Percentiles rank a stretch among this genome's conserved stretches.
phyloP scores from a whole-genome alignment of 2,888 invertebrate genomes.

The Rhingia campestris region DNA sequence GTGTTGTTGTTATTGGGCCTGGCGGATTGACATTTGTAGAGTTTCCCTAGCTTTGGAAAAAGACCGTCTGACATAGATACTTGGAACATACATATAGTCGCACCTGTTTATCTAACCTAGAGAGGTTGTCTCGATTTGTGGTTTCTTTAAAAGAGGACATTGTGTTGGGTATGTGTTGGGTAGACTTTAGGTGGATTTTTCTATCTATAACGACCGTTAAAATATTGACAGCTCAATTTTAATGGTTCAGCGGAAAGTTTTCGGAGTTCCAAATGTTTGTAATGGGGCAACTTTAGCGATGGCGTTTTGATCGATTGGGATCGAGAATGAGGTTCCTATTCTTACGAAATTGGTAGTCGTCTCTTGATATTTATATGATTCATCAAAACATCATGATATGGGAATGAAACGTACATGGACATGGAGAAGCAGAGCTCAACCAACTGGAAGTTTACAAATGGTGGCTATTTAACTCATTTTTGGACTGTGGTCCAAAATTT shows the following conservation, averaged over 20 bases:
- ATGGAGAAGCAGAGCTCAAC: too few species aligned
- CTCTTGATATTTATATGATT: too few species aligned
- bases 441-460: too few species aligned
- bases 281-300: not conserved
- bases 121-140: slow-evolving; percentile 12
- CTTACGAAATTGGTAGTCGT: not conserved
- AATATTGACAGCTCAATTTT: too few species aligned
- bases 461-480: too few species aligned
- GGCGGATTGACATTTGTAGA: slow-evolving; percentile 40
- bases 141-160: not conserved
- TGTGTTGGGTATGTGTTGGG: not conserved
- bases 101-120: slow-evolving; percentile 41
- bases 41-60: slow-evolving; percentile 22
- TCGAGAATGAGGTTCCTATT: not conserved
- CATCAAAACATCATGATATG: too few species aligned
- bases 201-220: not conserved
- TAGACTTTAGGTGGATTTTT: not conserved
- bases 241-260: not conserved
- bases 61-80: slow-evolving; percentile 23
- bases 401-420: too few species aligned
- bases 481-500: too few species aligned
- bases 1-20: slow-evolving; percentile 12
- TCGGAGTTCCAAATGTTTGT: not conserved
- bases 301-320: slow-evolving; percentile 1
- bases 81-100: slow-evolving; percentile 11